Conservation (phyloP, 2,797 vertebrate genomes). For the Rhinatrema bivittatum region DNA sequence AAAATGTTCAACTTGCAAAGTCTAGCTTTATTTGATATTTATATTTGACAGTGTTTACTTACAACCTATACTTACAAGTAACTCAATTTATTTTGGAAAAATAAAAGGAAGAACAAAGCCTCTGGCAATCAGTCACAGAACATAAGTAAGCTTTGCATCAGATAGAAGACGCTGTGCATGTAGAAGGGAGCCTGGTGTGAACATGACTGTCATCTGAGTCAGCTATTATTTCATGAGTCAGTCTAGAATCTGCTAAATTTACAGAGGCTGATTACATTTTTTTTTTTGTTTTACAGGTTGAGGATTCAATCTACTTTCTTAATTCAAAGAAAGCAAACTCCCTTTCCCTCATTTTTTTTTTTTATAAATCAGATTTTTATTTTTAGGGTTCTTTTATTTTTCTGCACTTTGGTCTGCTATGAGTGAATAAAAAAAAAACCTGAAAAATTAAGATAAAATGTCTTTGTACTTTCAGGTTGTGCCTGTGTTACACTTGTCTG, state of each 20-base stretch:
- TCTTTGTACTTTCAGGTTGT: too few relatives aligned
- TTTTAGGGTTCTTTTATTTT: too few relatives aligned
- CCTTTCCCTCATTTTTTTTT: too few relatives aligned
- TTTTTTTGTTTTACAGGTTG: not conserved
- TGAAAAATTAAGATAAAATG: too few relatives aligned
- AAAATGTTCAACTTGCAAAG: not conserved
- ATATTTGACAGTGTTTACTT: rapidly evolving
- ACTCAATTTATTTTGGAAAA: not conserved
- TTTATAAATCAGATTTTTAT: too few relatives aligned
- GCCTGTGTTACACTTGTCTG: too few relatives aligned
- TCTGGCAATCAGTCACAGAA: not conserved
- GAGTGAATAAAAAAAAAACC: too few relatives aligned
- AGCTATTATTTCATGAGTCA: not conserved
- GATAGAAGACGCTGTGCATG: not conserved
- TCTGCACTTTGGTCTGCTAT: too few relatives aligned
- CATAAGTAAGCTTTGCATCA: not conserved
- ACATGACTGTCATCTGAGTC: not conserved
- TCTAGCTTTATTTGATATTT: not conserved
- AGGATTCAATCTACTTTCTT: not conserved
- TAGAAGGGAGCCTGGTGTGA: too few relatives aligned
- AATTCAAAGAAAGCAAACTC: too few relatives aligned
- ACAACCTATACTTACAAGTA: not conserved
- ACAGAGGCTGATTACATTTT: not conserved
- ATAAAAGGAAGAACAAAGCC: not conserved
- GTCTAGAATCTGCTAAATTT: not conserved